Percentiles rank a stretch among this genome's conserved stretches.
Evolutionary conservation across 2,113 vertebrate species (phyloP).

Genomic region (Numenius arquata): DNA sequence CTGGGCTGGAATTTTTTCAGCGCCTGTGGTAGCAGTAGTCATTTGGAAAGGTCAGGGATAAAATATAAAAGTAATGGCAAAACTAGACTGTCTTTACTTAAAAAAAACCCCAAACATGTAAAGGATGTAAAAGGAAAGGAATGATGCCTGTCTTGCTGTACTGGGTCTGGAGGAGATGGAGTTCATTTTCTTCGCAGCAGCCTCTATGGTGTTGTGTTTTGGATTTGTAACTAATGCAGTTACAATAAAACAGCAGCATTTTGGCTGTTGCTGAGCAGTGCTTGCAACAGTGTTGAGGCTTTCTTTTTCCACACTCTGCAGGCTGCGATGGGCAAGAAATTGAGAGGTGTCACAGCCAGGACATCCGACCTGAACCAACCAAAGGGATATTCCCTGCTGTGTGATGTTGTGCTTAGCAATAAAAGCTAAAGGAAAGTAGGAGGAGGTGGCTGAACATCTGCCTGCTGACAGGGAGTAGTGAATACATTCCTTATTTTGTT

Average conservation of each 20-base stretch:
- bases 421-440: neutral
- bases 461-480: neutral
- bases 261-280: neutral
- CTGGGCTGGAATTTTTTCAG: neutral
- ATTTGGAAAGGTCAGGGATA: neutral
- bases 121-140: neutral
- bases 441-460: neutral
- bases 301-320: neutral
- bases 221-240: neutral
- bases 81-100: neutral
- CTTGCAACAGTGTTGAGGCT: neutral
- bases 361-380: neutral
- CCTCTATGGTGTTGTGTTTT: neutral
- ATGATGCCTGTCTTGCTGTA: neutral
- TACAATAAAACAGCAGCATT: neutral
- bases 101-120: neutral
- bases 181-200: neutral
- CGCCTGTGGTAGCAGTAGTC: neutral
- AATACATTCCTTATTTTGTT: neutral
- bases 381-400: neutral
- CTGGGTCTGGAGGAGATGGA: neutral
- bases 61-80: neutral
- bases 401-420: neutral
- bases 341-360: neutral
- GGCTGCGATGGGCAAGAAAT: neutral